Percentiles rank a stretch among this genome's conserved stretches.
Evolutionary conservation across 2,797 vertebrate species (phyloP).

Genomic region (Anas bernieri): DNA sequence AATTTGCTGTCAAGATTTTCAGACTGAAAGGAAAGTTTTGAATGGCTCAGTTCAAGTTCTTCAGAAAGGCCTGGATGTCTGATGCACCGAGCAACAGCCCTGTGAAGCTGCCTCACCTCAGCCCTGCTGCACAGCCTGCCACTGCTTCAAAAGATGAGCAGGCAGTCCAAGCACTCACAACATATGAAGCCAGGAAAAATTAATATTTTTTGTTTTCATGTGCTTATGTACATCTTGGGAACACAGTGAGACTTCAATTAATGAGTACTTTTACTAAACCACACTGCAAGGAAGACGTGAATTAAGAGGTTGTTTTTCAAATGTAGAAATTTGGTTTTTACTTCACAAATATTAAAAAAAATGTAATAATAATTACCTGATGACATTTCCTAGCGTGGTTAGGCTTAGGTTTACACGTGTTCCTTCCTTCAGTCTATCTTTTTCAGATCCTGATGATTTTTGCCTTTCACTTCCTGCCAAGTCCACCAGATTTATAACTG

Average conservation of each 20-base stretch:
- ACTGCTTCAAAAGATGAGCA: background rate
- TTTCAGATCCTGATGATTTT: conserved; percentile 86
- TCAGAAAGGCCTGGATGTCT: background rate
- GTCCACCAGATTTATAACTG: conserved; percentile 89
- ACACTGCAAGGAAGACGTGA: background rate
- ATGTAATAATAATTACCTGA: conserved; percentile 79
- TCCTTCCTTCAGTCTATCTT: conserved; percentile 88
- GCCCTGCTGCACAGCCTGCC: background rate
- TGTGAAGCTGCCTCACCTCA: background rate
- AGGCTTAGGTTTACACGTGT: conserved; percentile 90
- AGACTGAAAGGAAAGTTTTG: background rate
- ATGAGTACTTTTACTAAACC: background rate
- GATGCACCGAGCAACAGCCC: background rate
- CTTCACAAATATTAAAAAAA: background rate
- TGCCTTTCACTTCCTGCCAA: conserved; percentile 90
- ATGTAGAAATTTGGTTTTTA: background rate
- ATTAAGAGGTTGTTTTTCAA: background rate
- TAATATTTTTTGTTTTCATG: background rate
- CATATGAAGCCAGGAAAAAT: background rate
- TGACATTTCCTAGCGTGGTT: conserved; percentile 90
- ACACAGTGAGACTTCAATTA: background rate
- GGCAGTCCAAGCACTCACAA: background rate
- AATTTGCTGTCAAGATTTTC: background rate
- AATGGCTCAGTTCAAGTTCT: background rate
- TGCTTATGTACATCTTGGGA: background rate